Evolutionary conservation across 2,888 invertebrate genomes (phyloP), one percentile per base, ranked within the genome.

Genomic region (Listrodromus nycthemerus): DNA sequence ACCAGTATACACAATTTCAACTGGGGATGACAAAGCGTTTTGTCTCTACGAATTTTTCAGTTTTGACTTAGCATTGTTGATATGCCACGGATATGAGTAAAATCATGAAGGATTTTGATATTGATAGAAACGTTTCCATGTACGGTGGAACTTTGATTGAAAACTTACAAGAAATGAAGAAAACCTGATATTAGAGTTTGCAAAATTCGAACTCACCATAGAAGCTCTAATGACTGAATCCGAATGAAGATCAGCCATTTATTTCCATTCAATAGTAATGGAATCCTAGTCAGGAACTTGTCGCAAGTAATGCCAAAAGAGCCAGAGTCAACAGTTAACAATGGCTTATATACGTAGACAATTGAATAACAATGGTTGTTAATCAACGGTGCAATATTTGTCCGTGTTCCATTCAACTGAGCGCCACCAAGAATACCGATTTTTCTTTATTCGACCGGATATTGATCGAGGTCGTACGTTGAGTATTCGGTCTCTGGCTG

Each of bases 361-460:
- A 41, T 63, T 21, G 70, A 76, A 81, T 81, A 70, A 70, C 70
- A 70, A 70, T 30, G 63, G 75, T 81, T 70, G 75, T 81, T 81
- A 70, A 70, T 75, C 45, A 81, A 70, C 69, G 70, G 65, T 69
- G 37, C 70, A 65, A 52, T 41, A 65, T 63, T 10, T 19, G 33
- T 33, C 37, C 41, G 52, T 63, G 75, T 63, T 81, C 76, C 75
- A 70, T 75, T 70, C 75, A 37, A 10, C 65, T 45, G 52, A 45
- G 65, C 27, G 50, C 30, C 55, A 58, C 66, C n/a, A 52, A 52
- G 41, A 69, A 37, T 70, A 70, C 70, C 63, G 80, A 81, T 75
- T 70, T 70, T 65, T 13, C 75, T 70, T 75, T 65, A 70, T 81
- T 70, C 69, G 52, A 81, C 65, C 70, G 70, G 30, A 75, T 76